Evolutionary conservation across 2,888 invertebrate species (phyloP), one percentile per base, ranked within the genome.

Genomic region (Pasiphila rectangulata): DNA sequence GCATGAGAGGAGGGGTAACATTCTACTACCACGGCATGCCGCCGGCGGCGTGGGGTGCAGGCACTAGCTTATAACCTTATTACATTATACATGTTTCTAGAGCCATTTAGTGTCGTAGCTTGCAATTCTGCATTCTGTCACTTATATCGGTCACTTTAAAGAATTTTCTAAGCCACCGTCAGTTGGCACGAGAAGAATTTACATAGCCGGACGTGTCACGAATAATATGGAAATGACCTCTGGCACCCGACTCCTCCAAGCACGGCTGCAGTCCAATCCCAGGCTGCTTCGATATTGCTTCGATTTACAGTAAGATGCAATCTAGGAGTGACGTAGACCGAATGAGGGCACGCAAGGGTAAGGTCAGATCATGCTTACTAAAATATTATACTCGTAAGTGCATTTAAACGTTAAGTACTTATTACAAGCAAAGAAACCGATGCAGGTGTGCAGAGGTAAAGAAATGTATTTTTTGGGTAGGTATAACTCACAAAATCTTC

Each of bases 211-310:
- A 86, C 87, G 86, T 85, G 87, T 71, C 68, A 72, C 69, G 85
- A 86, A 87, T 87, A 85, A 83, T 79, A 84, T 87, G 83, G 77
- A 84, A 85, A 85, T 84, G 78, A 75, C 77, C 75, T 63, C 63
- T 61, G 63, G 56, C 60, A 52, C 57, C 39, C 35, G 39, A 24
- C 36, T 36, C 30, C 40, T 16, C 29, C 25, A 66, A 66, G 61
- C 54, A 50, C 56, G 61, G 55, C 54, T 69, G 68, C 66, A 67
- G 67, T 59, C 60, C 64, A 69, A 66, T 64, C 74, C 64, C 59
- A 60, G 66, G 24, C 41, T 38, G 42, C 34, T 19, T 66, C 76
- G 69, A 78, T 81, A 85, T 78, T 72, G 70, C 74, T 69, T 73
- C 72, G 69, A 80, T 81, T 79, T 75, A 75, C 70, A 72, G 59